Evolutionary conservation across 1,140 invertebrate species (phyloP).

Genomic region (Globodera rostochiensis): DNA sequence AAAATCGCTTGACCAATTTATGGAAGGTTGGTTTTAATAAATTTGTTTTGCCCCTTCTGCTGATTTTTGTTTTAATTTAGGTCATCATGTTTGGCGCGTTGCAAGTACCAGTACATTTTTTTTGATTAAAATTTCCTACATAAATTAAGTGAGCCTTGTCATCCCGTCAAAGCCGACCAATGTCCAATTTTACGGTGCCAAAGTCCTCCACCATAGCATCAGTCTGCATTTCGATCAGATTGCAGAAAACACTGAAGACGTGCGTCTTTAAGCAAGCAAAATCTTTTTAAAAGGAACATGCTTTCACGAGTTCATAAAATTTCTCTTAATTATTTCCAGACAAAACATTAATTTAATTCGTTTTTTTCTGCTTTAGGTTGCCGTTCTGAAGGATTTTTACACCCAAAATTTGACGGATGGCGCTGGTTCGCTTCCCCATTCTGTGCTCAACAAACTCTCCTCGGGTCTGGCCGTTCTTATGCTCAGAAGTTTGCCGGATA

Average conservation of each 20-base stretch:
- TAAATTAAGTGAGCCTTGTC: neutral
- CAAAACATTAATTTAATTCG: neutral
- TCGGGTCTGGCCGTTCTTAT: conserved; percentile 25
- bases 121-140: neutral
- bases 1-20: neutral
- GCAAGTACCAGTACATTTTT: neutral
- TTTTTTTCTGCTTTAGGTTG: conserved; percentile 3
- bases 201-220: conserved; percentile 7
- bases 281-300: no score
- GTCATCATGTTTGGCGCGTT: neutral
- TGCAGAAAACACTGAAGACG: conserved; percentile 20
- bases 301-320: no score
- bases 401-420: conserved; percentile 13
- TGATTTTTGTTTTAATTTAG: neutral
- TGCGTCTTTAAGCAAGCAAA: neutral
- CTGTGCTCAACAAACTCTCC: conserved; percentile 30
- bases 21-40: conserved; percentile 3
- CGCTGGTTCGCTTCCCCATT: conserved; percentile 24
- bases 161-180: conserved; percentile 11
- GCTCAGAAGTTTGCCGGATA: conserved; percentile 30
- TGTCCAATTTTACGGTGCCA: conserved; percentile 33
- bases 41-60: neutral
- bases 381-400: conserved; percentile 21
- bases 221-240: conserved; percentile 23
- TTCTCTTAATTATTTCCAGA: no score